These are phyloP conservation scores for Melanotaenia trifasciata DNA, from an alignment of 2,797 vertebrate genomes.

Conservation along the genomic window DNA sequence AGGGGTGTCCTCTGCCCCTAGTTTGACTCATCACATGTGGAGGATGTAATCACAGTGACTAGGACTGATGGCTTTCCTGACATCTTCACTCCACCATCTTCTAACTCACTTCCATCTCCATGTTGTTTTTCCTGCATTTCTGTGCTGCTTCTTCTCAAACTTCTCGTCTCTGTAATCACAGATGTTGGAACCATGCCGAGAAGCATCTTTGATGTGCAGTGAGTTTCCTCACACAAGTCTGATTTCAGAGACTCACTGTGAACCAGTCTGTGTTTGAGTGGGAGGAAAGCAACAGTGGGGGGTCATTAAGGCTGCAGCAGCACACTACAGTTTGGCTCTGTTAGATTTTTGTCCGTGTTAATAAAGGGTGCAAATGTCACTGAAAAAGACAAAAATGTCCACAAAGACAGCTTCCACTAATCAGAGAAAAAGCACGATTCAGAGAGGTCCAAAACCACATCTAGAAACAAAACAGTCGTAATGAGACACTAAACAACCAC, in stretches of 20 bases:
- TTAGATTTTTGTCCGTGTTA: neutral
- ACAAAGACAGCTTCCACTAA: neutral
- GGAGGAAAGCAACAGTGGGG: neutral
- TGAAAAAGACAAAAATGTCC: neutral
- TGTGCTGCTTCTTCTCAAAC: neutral
- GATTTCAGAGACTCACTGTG: too few relatives aligned
- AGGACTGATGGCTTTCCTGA: neutral
- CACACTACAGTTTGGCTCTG: neutral
- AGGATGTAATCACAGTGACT: slow-evolving; percentile 4
- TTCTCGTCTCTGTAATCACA: neutral
- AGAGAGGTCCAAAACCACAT: neutral
- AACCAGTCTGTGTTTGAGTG: neutral
- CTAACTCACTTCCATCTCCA: too few relatives aligned
- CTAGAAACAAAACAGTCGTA: neutral
- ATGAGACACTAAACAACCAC: neutral
- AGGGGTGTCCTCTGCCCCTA: slow-evolving; percentile 8
- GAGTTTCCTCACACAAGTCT: too few relatives aligned
- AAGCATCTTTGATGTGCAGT: too few relatives aligned
- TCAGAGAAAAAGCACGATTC: neutral
- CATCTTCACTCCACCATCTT: neutral
- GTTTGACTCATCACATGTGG: slow-evolving; percentile 12
- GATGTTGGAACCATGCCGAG: neutral
- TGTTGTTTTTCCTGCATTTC: neutral
- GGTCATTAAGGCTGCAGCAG: neutral
- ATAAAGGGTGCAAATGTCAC: neutral